Evolutionary conservation across 2,113 vertebrate genomes (phyloP).

Genomic region (Gambusia holbrooki): DNA sequence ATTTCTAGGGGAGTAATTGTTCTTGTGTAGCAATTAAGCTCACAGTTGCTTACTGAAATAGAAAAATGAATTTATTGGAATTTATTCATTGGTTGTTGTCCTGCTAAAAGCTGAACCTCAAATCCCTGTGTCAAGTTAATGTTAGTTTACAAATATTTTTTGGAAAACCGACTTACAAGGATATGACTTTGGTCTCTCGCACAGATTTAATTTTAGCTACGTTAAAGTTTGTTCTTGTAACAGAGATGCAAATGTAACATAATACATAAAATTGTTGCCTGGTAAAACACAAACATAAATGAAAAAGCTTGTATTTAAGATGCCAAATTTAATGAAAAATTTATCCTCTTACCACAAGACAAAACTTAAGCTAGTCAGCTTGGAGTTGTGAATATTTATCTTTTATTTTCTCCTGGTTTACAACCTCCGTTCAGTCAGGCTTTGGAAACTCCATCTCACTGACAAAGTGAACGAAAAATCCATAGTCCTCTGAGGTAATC

Average conservation of each 20-base stretch:
- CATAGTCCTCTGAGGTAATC: constrained; percentile 30
- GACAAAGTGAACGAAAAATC: constrained; percentile 22
- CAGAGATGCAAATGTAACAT: not conserved
- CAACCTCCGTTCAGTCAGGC: not conserved
- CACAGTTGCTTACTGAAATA: not conserved
- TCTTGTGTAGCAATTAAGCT: not conserved
- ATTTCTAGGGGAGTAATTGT: too few species aligned
- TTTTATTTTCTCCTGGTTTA: not conserved
- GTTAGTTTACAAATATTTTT: too few species aligned
- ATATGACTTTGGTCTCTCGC: not conserved
- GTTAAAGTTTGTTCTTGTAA: not conserved
- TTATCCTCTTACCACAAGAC: not conserved
- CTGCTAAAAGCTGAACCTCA: too few species aligned
- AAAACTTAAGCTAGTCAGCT: constrained; percentile 7
- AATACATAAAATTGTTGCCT: not conserved
- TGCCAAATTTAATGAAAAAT: not conserved
- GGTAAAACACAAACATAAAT: too few species aligned
- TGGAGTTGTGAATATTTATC: not conserved
- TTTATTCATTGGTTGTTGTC: too few species aligned
- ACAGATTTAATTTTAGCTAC: not conserved
- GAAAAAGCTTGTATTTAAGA: not conserved
- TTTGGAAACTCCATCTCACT: constrained; percentile 12
- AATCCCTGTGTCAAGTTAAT: too few species aligned
- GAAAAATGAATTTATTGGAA: not conserved
- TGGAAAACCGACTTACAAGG: too few species aligned